Percentiles rank a stretch among this genome's conserved stretches.
phyloP scores from a whole-genome alignment of 2,113 vertebrate species.

The Xenopus laevis region DNA sequence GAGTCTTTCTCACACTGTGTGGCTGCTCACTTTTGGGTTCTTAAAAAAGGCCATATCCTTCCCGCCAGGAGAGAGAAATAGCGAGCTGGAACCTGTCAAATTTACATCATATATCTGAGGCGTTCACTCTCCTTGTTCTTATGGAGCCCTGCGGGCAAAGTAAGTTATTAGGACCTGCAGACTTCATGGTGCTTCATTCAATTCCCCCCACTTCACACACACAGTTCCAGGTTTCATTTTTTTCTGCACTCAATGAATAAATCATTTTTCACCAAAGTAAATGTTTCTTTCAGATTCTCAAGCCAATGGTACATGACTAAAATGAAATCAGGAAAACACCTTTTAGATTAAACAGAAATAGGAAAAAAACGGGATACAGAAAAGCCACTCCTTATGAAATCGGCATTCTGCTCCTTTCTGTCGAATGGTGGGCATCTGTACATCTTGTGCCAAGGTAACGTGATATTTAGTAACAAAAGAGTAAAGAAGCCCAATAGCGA shows the following conservation, averaged over 20 bases:
- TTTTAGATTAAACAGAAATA: background rate
- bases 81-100: constrained; percentile 42
- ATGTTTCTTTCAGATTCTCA: constrained; percentile 3
- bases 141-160: constrained; percentile 31
- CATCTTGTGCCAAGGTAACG: too few relatives aligned
- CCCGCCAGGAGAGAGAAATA: background rate
- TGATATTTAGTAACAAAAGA: too few relatives aligned
- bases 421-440: too few relatives aligned
- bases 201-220: constrained; percentile 22
- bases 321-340: background rate
- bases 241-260: constrained; percentile 4
- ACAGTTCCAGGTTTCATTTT: constrained; percentile 7
- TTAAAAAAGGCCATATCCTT: background rate
- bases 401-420: too few relatives aligned
- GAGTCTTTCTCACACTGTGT: background rate
- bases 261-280: constrained; percentile 11
- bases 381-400: background rate
- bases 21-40: background rate
- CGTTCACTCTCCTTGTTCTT: constrained; percentile 21
- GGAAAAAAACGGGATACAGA: background rate
- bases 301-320: constrained; percentile 9
- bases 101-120: constrained; percentile 18
- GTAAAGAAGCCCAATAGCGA: too few relatives aligned
- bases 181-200: constrained; percentile 29
- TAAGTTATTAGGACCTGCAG: constrained; percentile 34